A percentile compares a stretch with the other conserved stretches of the same genome.
Conservation (phyloP, 2,113 vertebrate genomes). For the Zosterops pallidus region DNA sequence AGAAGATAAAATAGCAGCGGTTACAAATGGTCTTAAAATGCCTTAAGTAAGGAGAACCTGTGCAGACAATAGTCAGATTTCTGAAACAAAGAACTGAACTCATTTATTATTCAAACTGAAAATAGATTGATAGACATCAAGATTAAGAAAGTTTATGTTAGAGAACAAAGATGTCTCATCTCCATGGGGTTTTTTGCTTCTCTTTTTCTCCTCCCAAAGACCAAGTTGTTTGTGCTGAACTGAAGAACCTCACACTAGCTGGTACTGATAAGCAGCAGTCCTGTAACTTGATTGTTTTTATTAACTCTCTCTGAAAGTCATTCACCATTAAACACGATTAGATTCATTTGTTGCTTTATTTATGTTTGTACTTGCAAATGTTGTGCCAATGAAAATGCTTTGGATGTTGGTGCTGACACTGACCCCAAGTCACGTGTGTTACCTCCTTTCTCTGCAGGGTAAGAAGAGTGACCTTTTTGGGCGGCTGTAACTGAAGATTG, state of each 20-base stretch:
- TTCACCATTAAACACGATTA: constrained; percentile 49
- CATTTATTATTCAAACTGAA: constrained; percentile 67
- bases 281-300: constrained; percentile 68
- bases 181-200: background rate
- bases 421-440: constrained; percentile 74
- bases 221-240: constrained; percentile 56
- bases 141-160: constrained; percentile 61
- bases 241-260: constrained; percentile 38
- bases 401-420: constrained; percentile 34
- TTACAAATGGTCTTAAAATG: constrained; percentile 45
- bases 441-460: constrained; percentile 85
- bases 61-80: constrained; percentile 58
- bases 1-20: constrained; percentile 62
- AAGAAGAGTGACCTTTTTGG: constrained; percentile 85
- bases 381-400: constrained; percentile 59
- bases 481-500: constrained; percentile 88
- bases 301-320: constrained; percentile 66
- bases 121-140: constrained; percentile 66
- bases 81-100: constrained; percentile 71
- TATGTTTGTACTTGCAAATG: constrained; percentile 51
- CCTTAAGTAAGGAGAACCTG: constrained; percentile 51
- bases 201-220: background rate
- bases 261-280: constrained; percentile 59
- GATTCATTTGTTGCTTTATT: constrained; percentile 65
- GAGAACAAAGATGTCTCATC: constrained; percentile 62